phyloP scores from a whole-genome alignment of 2,888 invertebrate genomes.

The Cephus pulcher region DNA sequence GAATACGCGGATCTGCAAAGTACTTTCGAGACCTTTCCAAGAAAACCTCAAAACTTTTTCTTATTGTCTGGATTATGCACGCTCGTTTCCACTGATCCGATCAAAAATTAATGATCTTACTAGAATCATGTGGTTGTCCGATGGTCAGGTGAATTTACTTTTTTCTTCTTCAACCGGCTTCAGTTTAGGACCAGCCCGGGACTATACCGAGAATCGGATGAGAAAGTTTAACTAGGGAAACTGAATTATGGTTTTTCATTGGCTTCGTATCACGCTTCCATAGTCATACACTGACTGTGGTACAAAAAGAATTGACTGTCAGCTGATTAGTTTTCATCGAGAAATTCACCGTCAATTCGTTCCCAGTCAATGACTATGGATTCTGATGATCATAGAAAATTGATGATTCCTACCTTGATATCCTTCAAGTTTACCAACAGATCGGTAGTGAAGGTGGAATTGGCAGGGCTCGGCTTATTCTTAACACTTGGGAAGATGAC shows the following conservation, averaged over 20 bases:
- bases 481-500: constrained; percentile 93
- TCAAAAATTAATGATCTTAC: background rate
- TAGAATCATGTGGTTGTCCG: background rate
- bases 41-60: background rate
- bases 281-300: background rate
- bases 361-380: background rate
- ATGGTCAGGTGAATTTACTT: background rate
- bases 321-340: background rate
- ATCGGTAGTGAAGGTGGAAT: constrained; percentile 85
- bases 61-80: background rate
- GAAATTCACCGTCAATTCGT: background rate
- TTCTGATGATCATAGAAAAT: background rate
- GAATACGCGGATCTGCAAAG: background rate
- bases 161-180: background rate
- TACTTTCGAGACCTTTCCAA: background rate
- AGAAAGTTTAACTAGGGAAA: background rate
- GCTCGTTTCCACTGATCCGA: background rate
- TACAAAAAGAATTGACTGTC: background rate
- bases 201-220: background rate
- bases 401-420: constrained; percentile 76
- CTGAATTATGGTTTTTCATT: background rate
- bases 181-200: background rate
- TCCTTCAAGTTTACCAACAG: constrained; percentile 82
- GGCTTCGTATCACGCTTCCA: background rate
- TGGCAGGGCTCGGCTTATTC: constrained; percentile 87